phyloP scores from a whole-genome alignment of 2,888 invertebrate species.

The Eupithecia abbreviata region DNA sequence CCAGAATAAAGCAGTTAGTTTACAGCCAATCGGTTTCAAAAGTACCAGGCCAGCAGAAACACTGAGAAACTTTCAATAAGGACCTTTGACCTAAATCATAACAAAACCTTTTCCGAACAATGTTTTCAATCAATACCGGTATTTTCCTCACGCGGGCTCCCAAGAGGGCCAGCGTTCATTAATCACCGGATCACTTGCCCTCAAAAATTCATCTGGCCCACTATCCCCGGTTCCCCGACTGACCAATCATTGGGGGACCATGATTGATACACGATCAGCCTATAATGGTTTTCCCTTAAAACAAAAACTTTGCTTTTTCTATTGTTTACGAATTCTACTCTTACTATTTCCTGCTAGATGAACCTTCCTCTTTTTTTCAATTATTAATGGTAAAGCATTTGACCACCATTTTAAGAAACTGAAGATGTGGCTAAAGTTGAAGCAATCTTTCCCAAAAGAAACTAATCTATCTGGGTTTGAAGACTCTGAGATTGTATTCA shows the following conservation, averaged over 20 bases:
- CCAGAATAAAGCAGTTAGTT: neutral
- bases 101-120: constrained; percentile 25
- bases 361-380: neutral
- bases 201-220: constrained; percentile 69
- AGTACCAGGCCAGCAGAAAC: constrained; percentile 1
- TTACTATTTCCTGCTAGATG: neutral
- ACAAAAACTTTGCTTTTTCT: constrained; percentile 11
- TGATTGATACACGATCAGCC: constrained; percentile 39
- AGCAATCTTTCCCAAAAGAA: neutral
- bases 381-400: neutral
- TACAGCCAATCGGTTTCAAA: neutral
- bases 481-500: neutral
- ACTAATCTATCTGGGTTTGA: neutral
- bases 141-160: constrained; percentile 54
- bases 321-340: neutral
- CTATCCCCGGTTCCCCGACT: constrained; percentile 45
- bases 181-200: constrained; percentile 67
- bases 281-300: constrained; percentile 14
- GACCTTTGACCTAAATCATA: constrained; percentile 28
- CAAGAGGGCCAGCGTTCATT: constrained; percentile 56
- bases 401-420: neutral
- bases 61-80: constrained; percentile 5
- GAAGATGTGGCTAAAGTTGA: neutral
- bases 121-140: constrained; percentile 58
- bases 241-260: constrained; percentile 53